These are phyloP conservation scores for Neoarius graeffei DNA, from an alignment of 2,113 vertebrate genomes.

Conservation along the genomic window DNA sequence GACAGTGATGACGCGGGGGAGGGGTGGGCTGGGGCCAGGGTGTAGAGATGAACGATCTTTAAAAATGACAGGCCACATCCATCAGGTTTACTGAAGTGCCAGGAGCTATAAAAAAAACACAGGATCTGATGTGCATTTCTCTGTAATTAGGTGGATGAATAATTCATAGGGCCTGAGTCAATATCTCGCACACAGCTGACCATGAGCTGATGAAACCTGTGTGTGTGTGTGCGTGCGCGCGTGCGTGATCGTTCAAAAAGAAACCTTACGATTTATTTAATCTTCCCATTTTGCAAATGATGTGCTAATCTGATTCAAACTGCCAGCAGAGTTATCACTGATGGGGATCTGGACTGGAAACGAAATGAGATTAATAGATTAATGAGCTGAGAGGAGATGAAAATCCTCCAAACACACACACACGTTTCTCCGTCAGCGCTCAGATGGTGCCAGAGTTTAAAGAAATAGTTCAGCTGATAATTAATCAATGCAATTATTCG, in stretches of 20 bases:
- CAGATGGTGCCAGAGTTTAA: background rate
- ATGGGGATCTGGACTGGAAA: slow-evolving; percentile 53
- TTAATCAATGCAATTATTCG: background rate
- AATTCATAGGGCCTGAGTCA: slow-evolving; percentile 50
- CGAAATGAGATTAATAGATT: slow-evolving; percentile 61
- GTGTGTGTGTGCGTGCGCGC: slow-evolving; percentile 18
- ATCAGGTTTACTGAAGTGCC: slow-evolving; percentile 44
- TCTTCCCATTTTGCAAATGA: slow-evolving; percentile 54
- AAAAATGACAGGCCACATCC: slow-evolving; percentile 45
- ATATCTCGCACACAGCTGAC: slow-evolving; percentile 53
- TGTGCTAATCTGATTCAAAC: slow-evolving; percentile 50
- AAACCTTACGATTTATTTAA: slow-evolving; percentile 46
- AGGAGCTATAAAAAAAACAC: slow-evolving; percentile 40
- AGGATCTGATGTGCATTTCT: slow-evolving; percentile 50
- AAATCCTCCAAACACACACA: slow-evolving; percentile 47
- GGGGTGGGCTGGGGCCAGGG: background rate
- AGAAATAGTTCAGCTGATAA: background rate
- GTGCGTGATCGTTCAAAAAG: background rate
- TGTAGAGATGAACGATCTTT: background rate
- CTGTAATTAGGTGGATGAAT: slow-evolving; percentile 55
- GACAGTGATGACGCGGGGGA: background rate
- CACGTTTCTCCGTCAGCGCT: background rate
- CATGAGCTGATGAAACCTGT: slow-evolving; percentile 26
- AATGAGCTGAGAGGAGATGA: slow-evolving; percentile 54
- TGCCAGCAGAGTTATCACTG: slow-evolving; percentile 46